Base-by-base conservation (phyloP, 92 coral and sea anemone genomes). In the Zoanthus solanderi region DNA sequence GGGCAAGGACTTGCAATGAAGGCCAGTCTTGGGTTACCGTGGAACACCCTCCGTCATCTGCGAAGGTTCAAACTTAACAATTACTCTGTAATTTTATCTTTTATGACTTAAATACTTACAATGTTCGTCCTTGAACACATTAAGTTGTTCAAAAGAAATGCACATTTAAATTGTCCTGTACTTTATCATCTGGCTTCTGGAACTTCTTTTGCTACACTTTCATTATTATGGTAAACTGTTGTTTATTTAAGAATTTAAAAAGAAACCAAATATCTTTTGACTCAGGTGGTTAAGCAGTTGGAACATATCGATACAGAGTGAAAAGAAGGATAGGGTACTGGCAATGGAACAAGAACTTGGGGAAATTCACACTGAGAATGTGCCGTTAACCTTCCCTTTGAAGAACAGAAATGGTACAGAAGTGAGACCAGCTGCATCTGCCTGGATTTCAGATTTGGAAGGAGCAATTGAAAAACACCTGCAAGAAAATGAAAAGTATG, bases 1-100 rank as follows among this genome's bases (percentile, higher is more conserved):
- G 85, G 90, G 8, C 85, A 87, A 75, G 90, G 85, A 12, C 85
- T 87, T 16, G 90, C 85, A 47, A 15, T 78, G 76, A 77, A 87
- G 78, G 85, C 90, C 29, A 78, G 77, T 47, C 77, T 78, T 45
- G 90, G 67, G 50, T 3, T 87, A 28, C 90, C 90, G 4, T 87
- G 90, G 90, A 61, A 68, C 48, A 87, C 30, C 79, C 90, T 87
- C 17, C 79, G 78, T 14, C 90, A 87, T 57, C 78, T 87, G 61
- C 17, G 90, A 58, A 78, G 90, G 90, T 87, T 54, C 69, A 76
- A 50, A 75, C 28, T 73, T 45, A 6, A 74, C 23, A 42, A 48
- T 15, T 74, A 34, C 84, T 74, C 78, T 50, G 29, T 44, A 50
- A n/a, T 9, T 15, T 74, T 44, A 28, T 50, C 1, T 44, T 31